Conservation (phyloP, 2,797 vertebrate genomes). For the Sardinella longiceps region DNA sequence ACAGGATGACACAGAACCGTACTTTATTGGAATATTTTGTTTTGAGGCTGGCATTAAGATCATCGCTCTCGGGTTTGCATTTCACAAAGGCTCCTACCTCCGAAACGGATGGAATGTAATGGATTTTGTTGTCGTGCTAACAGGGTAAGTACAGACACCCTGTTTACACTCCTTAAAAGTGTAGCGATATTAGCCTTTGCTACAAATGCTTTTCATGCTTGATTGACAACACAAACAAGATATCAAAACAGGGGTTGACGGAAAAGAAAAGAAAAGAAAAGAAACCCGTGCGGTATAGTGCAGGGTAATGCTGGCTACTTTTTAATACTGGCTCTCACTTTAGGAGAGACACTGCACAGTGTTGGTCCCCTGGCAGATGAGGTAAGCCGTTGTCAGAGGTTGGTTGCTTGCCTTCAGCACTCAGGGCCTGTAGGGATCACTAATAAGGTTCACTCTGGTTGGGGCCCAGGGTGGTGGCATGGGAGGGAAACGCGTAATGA, state of each 20-base stretch:
- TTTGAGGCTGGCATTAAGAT: conserved; percentile 98
- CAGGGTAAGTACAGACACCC: conserved; percentile 83
- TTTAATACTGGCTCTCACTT: not conserved
- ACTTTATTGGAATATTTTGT: conserved; percentile 99
- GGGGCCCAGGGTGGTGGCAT: not conserved
- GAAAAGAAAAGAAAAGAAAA: not conserved
- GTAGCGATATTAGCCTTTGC: not conserved
- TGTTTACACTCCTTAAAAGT: conserved; percentile 44
- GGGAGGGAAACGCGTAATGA: not conserved
- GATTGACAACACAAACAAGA: not conserved
- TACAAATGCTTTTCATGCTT: not conserved
- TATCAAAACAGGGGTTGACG: not conserved
- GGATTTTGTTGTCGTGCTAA: conserved; percentile 97
- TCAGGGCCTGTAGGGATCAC: not conserved
- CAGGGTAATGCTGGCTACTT: not conserved
- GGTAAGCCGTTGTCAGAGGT: conserved; percentile 11
- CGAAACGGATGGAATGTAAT: conserved; percentile 96
- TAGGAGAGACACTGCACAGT: not conserved
- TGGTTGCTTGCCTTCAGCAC: not conserved
- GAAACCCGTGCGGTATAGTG: not conserved
- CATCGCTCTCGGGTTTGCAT: conserved; percentile 92
- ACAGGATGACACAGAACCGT: conserved; percentile 95
- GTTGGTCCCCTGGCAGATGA: not conserved
- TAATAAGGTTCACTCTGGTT: conserved; percentile 2
- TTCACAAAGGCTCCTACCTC: conserved; percentile 96